phyloP scores from a whole-genome alignment of 2,113 vertebrate genomes.

The Centropus unirufus region DNA sequence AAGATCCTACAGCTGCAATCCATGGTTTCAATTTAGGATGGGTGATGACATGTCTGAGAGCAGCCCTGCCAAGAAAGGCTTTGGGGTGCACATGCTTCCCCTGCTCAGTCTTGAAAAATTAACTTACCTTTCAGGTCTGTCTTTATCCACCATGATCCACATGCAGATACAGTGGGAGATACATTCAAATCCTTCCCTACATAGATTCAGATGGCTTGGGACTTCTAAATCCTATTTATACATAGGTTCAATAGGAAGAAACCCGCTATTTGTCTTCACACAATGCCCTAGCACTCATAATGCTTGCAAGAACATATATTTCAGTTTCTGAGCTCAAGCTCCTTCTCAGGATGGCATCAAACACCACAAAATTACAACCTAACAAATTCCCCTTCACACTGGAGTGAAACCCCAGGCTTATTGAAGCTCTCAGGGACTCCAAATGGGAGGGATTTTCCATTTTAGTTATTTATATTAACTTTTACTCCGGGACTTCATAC shows the following conservation, averaged over 20 bases:
- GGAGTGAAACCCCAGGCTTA: background rate
- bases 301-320: background rate
- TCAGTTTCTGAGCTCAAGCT: background rate
- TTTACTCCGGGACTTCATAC: background rate
- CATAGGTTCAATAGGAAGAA: background rate
- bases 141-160: background rate
- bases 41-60: too few species aligned
- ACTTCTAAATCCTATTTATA: background rate
- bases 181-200: background rate
- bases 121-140: slow-evolving; percentile 43
- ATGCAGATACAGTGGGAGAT: background rate
- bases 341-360: background rate
- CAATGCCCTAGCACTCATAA: background rate
- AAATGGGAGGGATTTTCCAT: background rate
- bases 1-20: too few species aligned
- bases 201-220: background rate
- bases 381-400: background rate
- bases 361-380: background rate
- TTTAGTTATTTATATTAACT: background rate
- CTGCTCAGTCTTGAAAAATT: background rate
- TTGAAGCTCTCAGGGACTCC: background rate
- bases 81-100: background rate
- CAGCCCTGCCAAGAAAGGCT: too few species aligned
- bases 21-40: too few species aligned
- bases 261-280: background rate